Conservation (phyloP, 2,113 vertebrate genomes). For the Vulpes lagopus region DNA sequence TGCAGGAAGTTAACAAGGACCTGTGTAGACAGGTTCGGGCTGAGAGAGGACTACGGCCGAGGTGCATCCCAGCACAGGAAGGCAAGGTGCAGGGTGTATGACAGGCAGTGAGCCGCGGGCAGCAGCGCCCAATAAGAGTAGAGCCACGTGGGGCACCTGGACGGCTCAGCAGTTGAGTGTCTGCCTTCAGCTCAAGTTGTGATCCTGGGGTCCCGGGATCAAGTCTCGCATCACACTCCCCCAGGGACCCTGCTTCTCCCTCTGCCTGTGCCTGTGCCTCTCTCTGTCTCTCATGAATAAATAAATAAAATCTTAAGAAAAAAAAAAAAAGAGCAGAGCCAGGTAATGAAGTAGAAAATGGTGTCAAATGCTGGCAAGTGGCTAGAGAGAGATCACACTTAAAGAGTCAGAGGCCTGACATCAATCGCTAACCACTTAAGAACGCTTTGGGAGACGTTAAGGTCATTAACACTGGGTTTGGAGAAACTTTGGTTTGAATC, state of each 20-base stretch:
- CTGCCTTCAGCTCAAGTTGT: no score
- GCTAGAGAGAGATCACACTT: neutral
- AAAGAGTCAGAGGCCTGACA: neutral
- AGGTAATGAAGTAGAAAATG: neutral
- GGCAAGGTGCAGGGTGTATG: neutral
- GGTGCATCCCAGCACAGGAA: neutral
- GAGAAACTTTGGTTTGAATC: neutral
- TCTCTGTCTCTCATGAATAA: no score
- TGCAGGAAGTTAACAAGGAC: neutral
- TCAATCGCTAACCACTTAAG: neutral
- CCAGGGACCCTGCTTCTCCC: no score
- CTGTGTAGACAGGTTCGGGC: neutral
- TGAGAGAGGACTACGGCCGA: neutral
- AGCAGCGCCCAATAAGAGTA: neutral
- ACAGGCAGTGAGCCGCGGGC: neutral
- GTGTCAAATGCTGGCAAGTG: neutral
- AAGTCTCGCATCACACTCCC: no score
- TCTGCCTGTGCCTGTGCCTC: no score
- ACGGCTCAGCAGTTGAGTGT: no score
- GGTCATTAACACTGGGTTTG: neutral
- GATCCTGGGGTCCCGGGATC: no score
- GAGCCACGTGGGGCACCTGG: no score
- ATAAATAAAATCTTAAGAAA: no score
- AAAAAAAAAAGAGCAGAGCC: no score
- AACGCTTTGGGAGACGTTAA: neutral